Percentiles rank a stretch among this genome's conserved stretches.
phyloP scores from a whole-genome alignment of 2,113 vertebrate genomes.

The Oostethus manadensis region DNA sequence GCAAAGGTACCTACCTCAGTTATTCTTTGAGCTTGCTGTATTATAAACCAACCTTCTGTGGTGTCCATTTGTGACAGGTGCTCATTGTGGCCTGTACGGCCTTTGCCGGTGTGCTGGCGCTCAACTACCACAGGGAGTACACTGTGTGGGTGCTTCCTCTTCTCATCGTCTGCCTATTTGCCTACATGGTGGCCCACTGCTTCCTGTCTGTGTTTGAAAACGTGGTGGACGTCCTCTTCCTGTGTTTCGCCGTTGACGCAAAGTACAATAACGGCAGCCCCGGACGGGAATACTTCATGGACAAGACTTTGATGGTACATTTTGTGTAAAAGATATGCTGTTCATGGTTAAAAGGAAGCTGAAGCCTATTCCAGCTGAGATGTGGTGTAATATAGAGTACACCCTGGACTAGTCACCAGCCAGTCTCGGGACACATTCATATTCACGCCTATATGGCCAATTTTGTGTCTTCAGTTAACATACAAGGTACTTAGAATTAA shows the following conservation, averaged over 20 bases:
- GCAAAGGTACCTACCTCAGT: constrained; percentile 80
- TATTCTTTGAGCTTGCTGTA: background rate
- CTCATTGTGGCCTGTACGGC: constrained; percentile 90
- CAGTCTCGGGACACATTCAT: no score
- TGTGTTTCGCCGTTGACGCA: constrained; percentile 95
- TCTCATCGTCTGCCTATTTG: constrained; percentile 91
- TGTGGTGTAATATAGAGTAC: no score
- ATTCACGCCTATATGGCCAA: no score
- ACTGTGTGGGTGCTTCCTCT: constrained; percentile 96
- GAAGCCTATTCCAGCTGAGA: no score
- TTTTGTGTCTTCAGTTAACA: no score
- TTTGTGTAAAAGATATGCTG: no score
- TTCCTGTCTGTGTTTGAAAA: constrained; percentile 98
- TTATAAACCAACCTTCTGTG: background rate
- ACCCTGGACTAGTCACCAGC: no score
- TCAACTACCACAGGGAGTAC: constrained; percentile 95
- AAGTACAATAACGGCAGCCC: constrained; percentile 94
- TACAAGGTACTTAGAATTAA: background rate
- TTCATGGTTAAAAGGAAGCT: no score
- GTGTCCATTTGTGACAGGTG: constrained; percentile 65
- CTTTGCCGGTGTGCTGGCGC: constrained; percentile 84
- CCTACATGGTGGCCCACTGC: constrained; percentile 96
- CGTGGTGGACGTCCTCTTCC: constrained; percentile 96
- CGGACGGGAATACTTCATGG: constrained; percentile 94
- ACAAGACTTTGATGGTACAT: constrained; percentile 91